A percentile compares a stretch with the other conserved stretches of the same genome.
Conservation (phyloP, 2,113 vertebrate species). For the Asarcornis scutulata region DNA sequence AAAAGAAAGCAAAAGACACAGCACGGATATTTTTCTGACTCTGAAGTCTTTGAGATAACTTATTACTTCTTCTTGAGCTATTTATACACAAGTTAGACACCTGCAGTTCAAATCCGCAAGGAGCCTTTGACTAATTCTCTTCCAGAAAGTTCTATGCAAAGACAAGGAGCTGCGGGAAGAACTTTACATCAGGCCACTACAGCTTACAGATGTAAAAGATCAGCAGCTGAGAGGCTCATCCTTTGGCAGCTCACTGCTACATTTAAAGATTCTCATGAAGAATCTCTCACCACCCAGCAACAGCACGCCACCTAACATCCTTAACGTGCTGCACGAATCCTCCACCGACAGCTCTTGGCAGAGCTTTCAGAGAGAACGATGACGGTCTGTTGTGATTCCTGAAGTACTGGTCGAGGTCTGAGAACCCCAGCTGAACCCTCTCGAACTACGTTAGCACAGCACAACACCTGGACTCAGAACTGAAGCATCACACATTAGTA, state of each 20-base stretch:
- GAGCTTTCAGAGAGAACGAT: neutral
- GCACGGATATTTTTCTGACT: neutral
- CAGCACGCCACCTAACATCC: neutral
- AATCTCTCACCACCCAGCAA: conserved; percentile 49
- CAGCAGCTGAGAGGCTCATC: conserved; percentile 1
- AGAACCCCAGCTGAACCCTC: conserved; percentile 15
- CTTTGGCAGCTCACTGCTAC: conserved; percentile 19
- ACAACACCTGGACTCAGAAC: neutral
- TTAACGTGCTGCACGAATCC: neutral
- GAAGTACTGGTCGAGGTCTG: neutral
- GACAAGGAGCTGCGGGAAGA: neutral
- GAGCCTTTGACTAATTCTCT: neutral
- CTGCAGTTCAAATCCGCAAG: neutral
- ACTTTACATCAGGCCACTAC: conserved; percentile 17
- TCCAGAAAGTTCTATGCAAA: conserved; percentile 3
- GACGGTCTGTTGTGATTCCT: neutral
- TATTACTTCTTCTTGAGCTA: neutral
- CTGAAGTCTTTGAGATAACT: neutral
- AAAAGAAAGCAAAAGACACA: neutral
- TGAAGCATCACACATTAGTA: neutral
- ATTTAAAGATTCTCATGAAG: conserved; percentile 36
- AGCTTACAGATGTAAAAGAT: conserved; percentile 4
- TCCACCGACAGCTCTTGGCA: neutral
- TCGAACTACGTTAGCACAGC: neutral
- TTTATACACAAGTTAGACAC: neutral